phyloP scores from a whole-genome alignment of 1,140 invertebrate genomes.

The Homarus americanus region DNA sequence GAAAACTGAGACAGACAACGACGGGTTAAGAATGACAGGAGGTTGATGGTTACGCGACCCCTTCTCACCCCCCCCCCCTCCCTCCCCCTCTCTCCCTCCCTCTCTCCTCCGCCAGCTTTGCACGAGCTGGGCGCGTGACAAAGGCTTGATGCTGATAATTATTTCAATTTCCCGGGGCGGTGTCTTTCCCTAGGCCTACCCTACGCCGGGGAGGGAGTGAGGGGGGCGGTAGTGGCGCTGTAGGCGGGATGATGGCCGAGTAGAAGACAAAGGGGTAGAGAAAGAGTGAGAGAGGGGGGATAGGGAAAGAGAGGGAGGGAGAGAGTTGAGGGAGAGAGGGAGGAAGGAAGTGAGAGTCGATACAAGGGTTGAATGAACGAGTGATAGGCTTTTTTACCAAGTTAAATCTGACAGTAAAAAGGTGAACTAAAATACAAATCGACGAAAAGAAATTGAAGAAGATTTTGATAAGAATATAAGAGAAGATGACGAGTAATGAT shows the following conservation, averaged over 20 bases:
- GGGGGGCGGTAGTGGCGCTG: neutral
- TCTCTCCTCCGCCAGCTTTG: slow-evolving; percentile 34
- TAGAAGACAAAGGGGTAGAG: slow-evolving; percentile 24
- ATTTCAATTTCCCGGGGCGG: slow-evolving; percentile 71
- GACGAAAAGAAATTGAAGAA: too few species aligned
- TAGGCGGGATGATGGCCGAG: slow-evolving; percentile 8
- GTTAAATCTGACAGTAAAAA: neutral
- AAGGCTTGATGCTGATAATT: slow-evolving; percentile 72
- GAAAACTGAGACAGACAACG: neutral
- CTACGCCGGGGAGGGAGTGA: slow-evolving; percentile 18
- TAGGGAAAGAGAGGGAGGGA: too few species aligned
- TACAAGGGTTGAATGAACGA: neutral
- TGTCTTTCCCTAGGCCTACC: slow-evolving; percentile 70
- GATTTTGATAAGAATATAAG: too few species aligned
- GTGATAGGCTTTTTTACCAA: neutral
- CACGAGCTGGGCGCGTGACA: slow-evolving; percentile 62
- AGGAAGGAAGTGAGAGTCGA: neutral
- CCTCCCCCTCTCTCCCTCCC: neutral
- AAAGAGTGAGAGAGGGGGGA: neutral
- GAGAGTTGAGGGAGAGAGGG: neutral
- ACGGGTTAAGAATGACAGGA: neutral
- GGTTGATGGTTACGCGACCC: neutral
- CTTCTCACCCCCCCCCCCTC: neutral
- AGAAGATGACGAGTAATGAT: too few species aligned
- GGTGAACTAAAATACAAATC: too few species aligned